Evolutionary conservation across 2,113 vertebrate species (phyloP), one percentile per base, ranked within the genome.

Genomic region (Canis aureus): DNA sequence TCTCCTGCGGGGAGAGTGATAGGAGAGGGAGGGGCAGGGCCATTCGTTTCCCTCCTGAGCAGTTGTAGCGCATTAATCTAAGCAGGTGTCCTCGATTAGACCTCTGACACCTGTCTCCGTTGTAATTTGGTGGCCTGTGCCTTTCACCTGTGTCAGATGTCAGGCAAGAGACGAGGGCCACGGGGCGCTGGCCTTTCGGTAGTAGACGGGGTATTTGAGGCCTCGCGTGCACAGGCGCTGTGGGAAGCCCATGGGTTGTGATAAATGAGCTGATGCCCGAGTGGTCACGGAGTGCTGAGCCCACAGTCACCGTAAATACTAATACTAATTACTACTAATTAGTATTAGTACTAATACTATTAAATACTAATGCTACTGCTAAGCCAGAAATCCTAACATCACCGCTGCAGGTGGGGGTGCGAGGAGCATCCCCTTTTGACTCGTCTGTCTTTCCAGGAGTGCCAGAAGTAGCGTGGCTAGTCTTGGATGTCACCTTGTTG

Each of bases 161-260:
- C 67, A 29, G 22, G 10, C 1, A 11, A 22, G 53, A 53, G 62
- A 25, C 10, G 0, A 19, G 27, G 32, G 19, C 57, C 8, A 11
- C 1, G 7, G 29, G 35, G n/a, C 5, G 6, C 20, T 0, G 0
- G n/a, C 57, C 25, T 5, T 17, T 55, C 8, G 16, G n/a, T 32
- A 5, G 22, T 62, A 8, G 0, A 0, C 2, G 11, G 55, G 49
- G 9, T 32, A 29, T 85, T 49, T 71, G 78, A 82, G 60, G 27
- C 15, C 6, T 32, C 27, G 4, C 0, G 1, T 25, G 55, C 8
- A 9, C 8, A 35, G 51, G 35, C n/a, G 27, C 11, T 0, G n/a
- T 23, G 69, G 49, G 38, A 73, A 62, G 22, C 16, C 51, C 35
- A 91, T 67, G 5, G 3, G 12, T 57, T 38, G 3, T 17, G 55